phyloP scores from a whole-genome alignment of 2,888 invertebrate genomes.

The Piscicola geometra region DNA sequence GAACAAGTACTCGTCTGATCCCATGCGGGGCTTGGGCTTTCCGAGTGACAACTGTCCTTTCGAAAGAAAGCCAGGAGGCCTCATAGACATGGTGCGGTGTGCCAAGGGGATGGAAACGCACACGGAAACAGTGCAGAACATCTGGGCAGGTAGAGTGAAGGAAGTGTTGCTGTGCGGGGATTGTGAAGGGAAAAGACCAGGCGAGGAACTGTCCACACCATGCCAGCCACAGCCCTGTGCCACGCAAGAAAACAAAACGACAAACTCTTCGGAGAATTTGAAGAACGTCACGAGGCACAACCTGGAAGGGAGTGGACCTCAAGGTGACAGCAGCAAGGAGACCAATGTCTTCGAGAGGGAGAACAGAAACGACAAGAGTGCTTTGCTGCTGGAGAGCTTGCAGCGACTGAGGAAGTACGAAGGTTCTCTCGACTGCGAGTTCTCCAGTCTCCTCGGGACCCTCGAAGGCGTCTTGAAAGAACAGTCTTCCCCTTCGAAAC shows the following conservation, averaged over 20 bases:
- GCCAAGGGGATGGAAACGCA: neutral
- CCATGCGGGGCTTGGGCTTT: neutral
- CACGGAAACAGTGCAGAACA: neutral
- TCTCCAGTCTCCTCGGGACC: neutral
- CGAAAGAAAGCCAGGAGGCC: neutral
- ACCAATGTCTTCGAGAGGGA: too few species aligned
- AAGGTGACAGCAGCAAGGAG: neutral
- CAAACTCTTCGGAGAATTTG: neutral
- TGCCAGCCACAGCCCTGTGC: neutral
- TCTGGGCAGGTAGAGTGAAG: neutral
- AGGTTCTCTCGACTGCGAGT: too few species aligned
- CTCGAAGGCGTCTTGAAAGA: neutral
- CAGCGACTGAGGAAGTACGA: too few species aligned
- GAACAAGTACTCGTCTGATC: neutral
- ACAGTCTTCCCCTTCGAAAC: too few species aligned
- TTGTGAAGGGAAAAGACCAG: neutral
- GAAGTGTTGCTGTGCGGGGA: neutral
- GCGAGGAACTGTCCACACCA: neutral
- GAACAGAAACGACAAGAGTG: too few species aligned
- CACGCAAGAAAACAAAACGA: neutral
- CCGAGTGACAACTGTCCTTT: neutral
- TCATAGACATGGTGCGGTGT: neutral
- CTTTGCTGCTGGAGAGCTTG: too few species aligned
- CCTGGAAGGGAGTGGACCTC: neutral
- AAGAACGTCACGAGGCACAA: neutral